These are phyloP conservation scores for Ceratotherium simum DNA, from an alignment of 2,113 vertebrate species.

Conservation along the genomic window DNA sequence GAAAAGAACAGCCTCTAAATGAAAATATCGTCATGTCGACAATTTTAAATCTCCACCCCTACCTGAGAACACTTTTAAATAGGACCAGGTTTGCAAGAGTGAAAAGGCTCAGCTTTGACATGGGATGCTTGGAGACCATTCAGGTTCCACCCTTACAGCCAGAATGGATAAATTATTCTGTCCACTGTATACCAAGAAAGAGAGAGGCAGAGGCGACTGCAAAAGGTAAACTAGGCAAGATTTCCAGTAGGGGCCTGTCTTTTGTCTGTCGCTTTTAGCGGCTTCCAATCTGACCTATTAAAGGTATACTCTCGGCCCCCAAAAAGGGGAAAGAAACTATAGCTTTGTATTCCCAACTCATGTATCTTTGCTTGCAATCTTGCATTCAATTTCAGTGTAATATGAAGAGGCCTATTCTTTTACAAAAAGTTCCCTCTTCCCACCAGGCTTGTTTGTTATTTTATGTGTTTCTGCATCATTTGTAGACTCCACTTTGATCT, in stretches of 20 bases:
- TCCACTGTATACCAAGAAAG: constrained; percentile 59
- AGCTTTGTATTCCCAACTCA: constrained; percentile 79
- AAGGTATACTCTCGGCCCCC: constrained; percentile 70
- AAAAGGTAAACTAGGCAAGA: constrained; percentile 74
- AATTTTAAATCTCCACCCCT: neutral
- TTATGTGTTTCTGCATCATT: constrained; percentile 92
- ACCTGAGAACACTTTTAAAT: constrained; percentile 11
- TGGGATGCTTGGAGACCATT: constrained; percentile 50
- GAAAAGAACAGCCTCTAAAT: neutral
- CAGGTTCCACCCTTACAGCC: constrained; percentile 43
- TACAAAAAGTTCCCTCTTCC: constrained; percentile 89
- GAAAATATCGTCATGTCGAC: constrained; percentile 34
- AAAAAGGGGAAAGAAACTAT: constrained; percentile 81
- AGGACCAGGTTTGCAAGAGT: constrained; percentile 40
- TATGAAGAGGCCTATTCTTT: constrained; percentile 89
- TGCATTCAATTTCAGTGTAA: constrained; percentile 88
- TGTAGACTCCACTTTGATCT: constrained; percentile 91
- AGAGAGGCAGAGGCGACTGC: constrained; percentile 64
- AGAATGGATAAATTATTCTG: constrained; percentile 66
- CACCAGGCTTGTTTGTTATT: constrained; percentile 91
- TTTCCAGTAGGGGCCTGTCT: constrained; percentile 73
- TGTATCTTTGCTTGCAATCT: constrained; percentile 86
- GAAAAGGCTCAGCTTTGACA: constrained; percentile 37
- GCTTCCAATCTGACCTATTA: constrained; percentile 82
- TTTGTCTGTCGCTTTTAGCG: constrained; percentile 82